Evolutionary conservation across 2,113 vertebrate genomes (phyloP).

Genomic region (Corydoras maculifer): DNA sequence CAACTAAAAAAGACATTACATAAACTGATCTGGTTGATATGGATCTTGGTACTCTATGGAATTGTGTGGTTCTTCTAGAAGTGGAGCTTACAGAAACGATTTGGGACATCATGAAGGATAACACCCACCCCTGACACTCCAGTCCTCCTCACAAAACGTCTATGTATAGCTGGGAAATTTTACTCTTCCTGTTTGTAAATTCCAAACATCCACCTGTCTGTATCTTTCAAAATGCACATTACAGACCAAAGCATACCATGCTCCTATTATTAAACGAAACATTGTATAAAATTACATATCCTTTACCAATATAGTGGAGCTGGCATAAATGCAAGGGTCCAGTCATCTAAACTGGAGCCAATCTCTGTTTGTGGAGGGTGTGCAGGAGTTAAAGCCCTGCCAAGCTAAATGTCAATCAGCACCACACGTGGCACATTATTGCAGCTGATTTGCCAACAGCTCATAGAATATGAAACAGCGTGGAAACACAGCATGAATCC

Average conservation of each 20-base stretch:
- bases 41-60: not conserved
- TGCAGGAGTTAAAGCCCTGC: slow-evolving; percentile 8
- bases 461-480: not conserved
- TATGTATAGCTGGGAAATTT: slow-evolving; percentile 57
- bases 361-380: slow-evolving; percentile 1
- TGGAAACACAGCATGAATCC: not conserved
- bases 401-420: slow-evolving; percentile 12
- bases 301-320: not conserved
- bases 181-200: slow-evolving; percentile 47
- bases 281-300: not conserved
- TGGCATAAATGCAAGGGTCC: not conserved
- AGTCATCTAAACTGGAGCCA: not conserved
- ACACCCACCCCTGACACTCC: slow-evolving; percentile 26
- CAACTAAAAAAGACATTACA: slow-evolving; percentile 1
- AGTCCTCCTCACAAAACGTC: slow-evolving; percentile 43
- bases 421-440: slow-evolving; percentile 20
- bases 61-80: not conserved
- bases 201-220: slow-evolving; percentile 56
- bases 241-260: not conserved
- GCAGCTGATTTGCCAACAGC: slow-evolving; percentile 23
- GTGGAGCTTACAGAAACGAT: not conserved
- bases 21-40: not conserved
- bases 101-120: not conserved
- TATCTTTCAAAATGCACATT: slow-evolving; percentile 46
- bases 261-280: not conserved